Percentiles rank a stretch among this genome's conserved stretches.
phyloP scores from a whole-genome alignment of 2,797 vertebrate genomes.

The Spea hammondii region DNA sequence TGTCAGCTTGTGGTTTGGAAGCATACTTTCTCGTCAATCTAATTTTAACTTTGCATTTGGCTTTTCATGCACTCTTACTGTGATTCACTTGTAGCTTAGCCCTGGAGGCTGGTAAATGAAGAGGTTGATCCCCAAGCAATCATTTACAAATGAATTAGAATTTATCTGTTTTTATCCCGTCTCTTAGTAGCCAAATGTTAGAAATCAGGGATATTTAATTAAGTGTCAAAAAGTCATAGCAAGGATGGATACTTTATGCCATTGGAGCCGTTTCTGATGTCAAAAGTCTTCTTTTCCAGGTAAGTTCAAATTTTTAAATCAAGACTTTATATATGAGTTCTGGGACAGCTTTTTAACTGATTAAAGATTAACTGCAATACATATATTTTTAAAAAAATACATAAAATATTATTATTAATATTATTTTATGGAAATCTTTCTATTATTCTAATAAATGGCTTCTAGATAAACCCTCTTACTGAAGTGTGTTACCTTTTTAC shows the following conservation, averaged over 20 bases:
- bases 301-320: slow-evolving; percentile 56
- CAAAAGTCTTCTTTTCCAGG: slow-evolving; percentile 64
- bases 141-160: slow-evolving; percentile 61
- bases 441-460: too few relatives aligned
- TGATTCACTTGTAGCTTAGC: slow-evolving; percentile 75
- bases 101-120: slow-evolving; percentile 58
- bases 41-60: slow-evolving; percentile 75
- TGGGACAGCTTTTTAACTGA: too few relatives aligned
- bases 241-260: slow-evolving; percentile 58
- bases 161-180: slow-evolving; percentile 64
- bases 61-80: slow-evolving; percentile 77
- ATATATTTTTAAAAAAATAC: too few relatives aligned
- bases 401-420: too few relatives aligned
- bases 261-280: slow-evolving; percentile 63
- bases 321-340: too few relatives aligned
- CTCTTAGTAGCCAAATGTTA: slow-evolving; percentile 64
- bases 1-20: slow-evolving; percentile 78
- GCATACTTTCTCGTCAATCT: slow-evolving; percentile 83
- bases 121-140: slow-evolving; percentile 55
- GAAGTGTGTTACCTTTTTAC: too few relatives aligned
- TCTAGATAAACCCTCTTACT: too few relatives aligned
- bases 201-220: slow-evolving; percentile 64
- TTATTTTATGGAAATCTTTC: too few relatives aligned
- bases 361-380: too few relatives aligned
- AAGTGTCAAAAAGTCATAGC: slow-evolving; percentile 59